Evolutionary conservation across 53 echinoderm and acorn worm species (phyloP).

Genomic region (Temnopleurus reevesii): DNA sequence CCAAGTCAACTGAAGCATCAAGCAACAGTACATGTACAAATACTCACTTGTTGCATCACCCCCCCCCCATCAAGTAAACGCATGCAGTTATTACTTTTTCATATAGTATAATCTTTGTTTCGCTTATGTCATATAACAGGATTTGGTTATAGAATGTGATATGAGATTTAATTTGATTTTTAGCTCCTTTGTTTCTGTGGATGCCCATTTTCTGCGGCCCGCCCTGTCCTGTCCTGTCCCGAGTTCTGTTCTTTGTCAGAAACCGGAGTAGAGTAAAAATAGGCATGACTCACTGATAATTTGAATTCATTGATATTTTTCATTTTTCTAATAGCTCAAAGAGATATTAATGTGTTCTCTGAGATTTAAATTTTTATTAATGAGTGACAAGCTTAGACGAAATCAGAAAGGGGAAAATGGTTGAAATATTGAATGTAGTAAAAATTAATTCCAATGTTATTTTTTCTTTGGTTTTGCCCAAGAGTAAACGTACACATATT

Average conservation of each 20-base stretch:
- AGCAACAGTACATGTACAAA: neutral
- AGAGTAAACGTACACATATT: too few species aligned
- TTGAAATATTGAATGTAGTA: too few species aligned
- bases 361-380: too few species aligned
- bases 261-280: neutral
- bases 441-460: too few species aligned
- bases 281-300: neutral
- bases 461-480: too few species aligned
- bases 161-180: constrained; percentile 9
- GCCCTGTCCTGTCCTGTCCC: neutral
- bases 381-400: too few species aligned
- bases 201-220: neutral
- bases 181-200: neutral
- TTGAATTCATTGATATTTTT: constrained; percentile 10
- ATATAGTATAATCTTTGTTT: too few species aligned
- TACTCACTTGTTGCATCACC: neutral
- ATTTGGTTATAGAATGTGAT: too few species aligned
- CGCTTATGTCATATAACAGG: too few species aligned
- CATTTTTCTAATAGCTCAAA: neutral
- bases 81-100: too few species aligned
- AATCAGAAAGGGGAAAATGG: too few species aligned
- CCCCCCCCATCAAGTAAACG: neutral
- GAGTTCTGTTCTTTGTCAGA: neutral
- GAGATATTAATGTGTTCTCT: too few species aligned
- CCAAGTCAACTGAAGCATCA: constrained; percentile 2